These are phyloP conservation scores for Callimorpha dominula DNA, from an alignment of 2,888 invertebrate genomes.

Conservation along the genomic window DNA sequence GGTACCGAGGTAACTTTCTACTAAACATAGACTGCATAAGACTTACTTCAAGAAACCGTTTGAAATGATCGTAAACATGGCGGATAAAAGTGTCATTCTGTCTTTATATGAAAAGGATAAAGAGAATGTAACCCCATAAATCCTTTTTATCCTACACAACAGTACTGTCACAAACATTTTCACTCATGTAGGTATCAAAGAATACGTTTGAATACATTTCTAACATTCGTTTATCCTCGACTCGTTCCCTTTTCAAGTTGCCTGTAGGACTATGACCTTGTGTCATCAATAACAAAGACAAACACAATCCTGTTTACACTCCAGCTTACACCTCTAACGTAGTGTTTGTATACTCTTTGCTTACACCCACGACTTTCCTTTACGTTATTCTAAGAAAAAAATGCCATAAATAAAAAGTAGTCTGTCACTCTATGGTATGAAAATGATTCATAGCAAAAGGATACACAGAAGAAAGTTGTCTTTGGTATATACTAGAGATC, in stretches of 20 bases:
- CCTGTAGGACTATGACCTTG: neutral
- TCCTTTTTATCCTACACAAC: neutral
- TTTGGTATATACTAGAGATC: too few relatives aligned
- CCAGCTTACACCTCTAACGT: too few relatives aligned
- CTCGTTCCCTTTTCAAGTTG: neutral
- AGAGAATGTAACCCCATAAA: neutral
- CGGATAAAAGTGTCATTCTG: neutral
- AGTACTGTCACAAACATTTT: neutral
- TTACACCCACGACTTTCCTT: neutral
- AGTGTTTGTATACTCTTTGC: too few relatives aligned
- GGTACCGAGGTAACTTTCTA: neutral
- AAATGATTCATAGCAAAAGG: too few relatives aligned
- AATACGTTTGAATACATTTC: constrained; percentile 14
- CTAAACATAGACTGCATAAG: neutral
- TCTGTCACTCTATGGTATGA: too few relatives aligned
- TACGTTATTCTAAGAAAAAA: too few relatives aligned
- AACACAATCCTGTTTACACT: neutral
- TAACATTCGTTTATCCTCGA: constrained; percentile 12
- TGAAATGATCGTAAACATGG: neutral
- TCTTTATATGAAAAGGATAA: neutral
- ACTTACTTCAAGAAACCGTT: neutral
- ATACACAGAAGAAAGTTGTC: too few relatives aligned
- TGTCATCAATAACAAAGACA: neutral
- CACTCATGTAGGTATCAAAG: neutral
- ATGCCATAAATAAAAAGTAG: too few relatives aligned